A percentile compares a stretch with the other conserved stretches of the same genome.
Evolutionary conservation across 2,888 invertebrate genomes (phyloP).

Genomic region (Atethmia centrago): DNA sequence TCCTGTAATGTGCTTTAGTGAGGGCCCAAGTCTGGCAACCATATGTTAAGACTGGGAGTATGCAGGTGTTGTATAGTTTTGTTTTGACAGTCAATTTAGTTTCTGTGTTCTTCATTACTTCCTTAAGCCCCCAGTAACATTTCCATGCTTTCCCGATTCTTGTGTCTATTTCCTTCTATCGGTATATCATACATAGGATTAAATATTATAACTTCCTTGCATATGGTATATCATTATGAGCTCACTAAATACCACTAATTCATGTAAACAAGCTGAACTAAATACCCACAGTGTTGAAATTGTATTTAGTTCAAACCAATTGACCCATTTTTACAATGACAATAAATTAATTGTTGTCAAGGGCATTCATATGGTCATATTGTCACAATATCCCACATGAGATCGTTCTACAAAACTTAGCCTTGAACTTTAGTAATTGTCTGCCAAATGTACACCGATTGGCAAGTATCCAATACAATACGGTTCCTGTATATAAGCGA

Average conservation of each 20-base stretch:
- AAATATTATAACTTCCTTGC: neutral
- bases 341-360: constrained; percentile 64
- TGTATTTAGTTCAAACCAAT: constrained; percentile 68
- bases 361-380: constrained; percentile 56
- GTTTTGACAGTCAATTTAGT: too few species aligned
- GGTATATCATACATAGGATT: neutral
- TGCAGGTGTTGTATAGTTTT: too few species aligned
- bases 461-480: constrained; percentile 70
- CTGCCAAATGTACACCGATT: constrained; percentile 72
- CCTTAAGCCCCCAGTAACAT: too few species aligned
- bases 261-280: constrained; percentile 87
- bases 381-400: constrained; percentile 38
- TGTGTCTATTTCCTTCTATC: too few species aligned
- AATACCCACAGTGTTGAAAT: constrained; percentile 75
- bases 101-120: too few species aligned
- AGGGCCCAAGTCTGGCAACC: too few species aligned
- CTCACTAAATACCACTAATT: constrained; percentile 71
- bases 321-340: constrained; percentile 65
- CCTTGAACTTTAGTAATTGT: constrained; percentile 73
- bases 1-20: too few species aligned
- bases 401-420: constrained; percentile 50
- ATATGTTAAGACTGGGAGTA: too few species aligned
- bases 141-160: too few species aligned
- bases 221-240: neutral
- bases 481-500: constrained; percentile 66